phyloP scores from a whole-genome alignment of 1,140 invertebrate genomes.

The Kradibia gibbosae region DNA sequence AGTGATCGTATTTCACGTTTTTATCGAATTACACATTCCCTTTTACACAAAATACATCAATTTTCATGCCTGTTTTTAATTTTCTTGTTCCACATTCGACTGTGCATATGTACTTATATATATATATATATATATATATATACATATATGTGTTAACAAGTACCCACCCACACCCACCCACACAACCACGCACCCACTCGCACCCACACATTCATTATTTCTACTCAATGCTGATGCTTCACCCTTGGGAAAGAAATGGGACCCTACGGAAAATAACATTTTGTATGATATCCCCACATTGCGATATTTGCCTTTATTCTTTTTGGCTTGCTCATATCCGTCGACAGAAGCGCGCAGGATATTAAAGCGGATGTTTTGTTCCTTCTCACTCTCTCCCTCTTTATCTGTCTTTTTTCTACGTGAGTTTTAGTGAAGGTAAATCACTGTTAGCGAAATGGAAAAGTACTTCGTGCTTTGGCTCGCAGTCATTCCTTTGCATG shows the following conservation, averaged over 20 bases:
- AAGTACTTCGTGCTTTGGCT: background rate
- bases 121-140: background rate
- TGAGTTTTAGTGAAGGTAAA: constrained; percentile 18
- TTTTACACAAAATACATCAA: background rate
- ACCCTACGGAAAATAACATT: constrained; percentile 32
- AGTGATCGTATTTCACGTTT: constrained; percentile 18
- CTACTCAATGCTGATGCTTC: background rate
- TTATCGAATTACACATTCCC: constrained; percentile 4
- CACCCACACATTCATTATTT: background rate
- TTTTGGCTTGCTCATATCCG: constrained; percentile 35
- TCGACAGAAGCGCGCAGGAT: constrained; percentile 41
- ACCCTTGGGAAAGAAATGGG: constrained; percentile 19
- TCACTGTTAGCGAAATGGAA: constrained; percentile 25
- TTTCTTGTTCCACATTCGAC: constrained; percentile 20
- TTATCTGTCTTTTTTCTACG: background rate
- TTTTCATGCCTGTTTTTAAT: constrained; percentile 27
- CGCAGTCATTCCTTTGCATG: too few relatives aligned
- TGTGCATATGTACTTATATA: background rate
- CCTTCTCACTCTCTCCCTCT: background rate
- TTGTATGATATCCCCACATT: constrained; percentile 17
- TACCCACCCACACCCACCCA: too few relatives aligned
- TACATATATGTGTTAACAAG: too few relatives aligned
- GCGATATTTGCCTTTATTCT: background rate
- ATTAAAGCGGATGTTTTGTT: constrained; percentile 46
- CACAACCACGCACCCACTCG: background rate